Percentiles rank a stretch among this genome's conserved stretches.
phyloP scores from a whole-genome alignment of 2,113 vertebrate genomes.

The Atlantisia rogersi region DNA sequence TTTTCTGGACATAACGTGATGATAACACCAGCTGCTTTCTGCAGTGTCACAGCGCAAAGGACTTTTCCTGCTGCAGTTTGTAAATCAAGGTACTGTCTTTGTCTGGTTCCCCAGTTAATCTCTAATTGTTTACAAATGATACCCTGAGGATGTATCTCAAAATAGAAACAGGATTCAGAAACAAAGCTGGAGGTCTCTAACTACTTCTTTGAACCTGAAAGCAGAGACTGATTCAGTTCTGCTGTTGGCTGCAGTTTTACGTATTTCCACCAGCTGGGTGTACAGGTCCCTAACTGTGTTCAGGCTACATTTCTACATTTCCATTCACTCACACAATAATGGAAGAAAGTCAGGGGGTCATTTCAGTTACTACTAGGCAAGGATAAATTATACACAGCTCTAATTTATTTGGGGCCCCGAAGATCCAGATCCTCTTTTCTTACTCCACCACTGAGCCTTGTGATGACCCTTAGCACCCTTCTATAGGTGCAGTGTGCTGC shows the following conservation, averaged over 20 bases:
- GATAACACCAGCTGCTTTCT: background rate
- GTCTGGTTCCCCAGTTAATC: background rate
- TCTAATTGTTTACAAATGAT: background rate
- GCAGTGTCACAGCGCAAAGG: background rate
- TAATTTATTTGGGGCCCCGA: background rate
- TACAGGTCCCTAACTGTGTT: fast-evolving
- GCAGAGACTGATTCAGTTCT: background rate
- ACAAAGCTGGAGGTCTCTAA: background rate
- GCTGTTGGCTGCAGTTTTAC: background rate
- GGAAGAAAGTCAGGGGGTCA: background rate
- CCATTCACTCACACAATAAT: background rate
- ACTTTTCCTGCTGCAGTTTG: background rate
- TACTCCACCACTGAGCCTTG: background rate
- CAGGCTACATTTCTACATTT: background rate
- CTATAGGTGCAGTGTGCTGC: background rate
- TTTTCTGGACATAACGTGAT: background rate
- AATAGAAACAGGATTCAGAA: background rate
- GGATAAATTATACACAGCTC: background rate
- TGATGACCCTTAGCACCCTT: background rate
- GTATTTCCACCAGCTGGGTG: background rate
- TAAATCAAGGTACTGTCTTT: background rate
- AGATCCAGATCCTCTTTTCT: background rate
- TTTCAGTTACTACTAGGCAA: background rate
- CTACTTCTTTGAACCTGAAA: background rate
- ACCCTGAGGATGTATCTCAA: background rate